Evolutionary conservation across 2,888 invertebrate species (phyloP).

Genomic region (Rotaria socialis): DNA sequence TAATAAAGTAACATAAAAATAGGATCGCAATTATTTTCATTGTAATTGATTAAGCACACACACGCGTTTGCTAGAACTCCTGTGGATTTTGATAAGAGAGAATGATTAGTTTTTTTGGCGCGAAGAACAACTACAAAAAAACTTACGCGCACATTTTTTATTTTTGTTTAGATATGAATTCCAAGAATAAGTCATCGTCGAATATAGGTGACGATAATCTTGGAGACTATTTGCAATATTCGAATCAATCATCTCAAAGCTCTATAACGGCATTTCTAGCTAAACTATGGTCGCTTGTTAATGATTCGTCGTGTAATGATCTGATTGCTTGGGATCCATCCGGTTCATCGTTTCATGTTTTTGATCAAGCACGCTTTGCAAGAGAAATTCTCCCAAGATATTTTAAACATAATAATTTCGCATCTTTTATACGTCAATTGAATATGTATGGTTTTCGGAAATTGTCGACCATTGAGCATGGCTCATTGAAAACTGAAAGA

Average conservation of each 20-base stretch:
- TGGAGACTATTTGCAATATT: neutral
- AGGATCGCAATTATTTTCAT: neutral
- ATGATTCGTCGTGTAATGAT: constrained; percentile 80
- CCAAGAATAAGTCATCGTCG: neutral
- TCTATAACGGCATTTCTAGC: constrained; percentile 67
- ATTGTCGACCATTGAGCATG: constrained; percentile 44
- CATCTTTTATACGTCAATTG: constrained; percentile 91
- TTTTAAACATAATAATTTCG: constrained; percentile 98
- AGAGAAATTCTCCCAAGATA: constrained; percentile 85
- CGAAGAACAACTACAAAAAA: neutral
- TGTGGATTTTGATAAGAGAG: neutral
- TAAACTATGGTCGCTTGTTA: constrained; percentile 89
- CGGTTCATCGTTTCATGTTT: constrained; percentile 87
- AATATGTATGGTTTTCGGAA: constrained; percentile 72
- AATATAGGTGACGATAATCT: neutral
- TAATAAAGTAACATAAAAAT: neutral
- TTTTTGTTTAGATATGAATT: neutral
- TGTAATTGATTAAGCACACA: neutral
- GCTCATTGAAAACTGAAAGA: constrained; percentile 43
- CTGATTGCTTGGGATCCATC: constrained; percentile 81
- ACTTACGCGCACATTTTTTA: neutral
- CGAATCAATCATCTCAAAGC: neutral
- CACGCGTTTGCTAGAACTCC: neutral
- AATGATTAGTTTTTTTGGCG: neutral
- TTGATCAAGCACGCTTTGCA: constrained; percentile 86